Evolutionary conservation across 2,888 invertebrate species (phyloP), one percentile per base, ranked within the genome.

Genomic region (Creontiades dilutus): DNA sequence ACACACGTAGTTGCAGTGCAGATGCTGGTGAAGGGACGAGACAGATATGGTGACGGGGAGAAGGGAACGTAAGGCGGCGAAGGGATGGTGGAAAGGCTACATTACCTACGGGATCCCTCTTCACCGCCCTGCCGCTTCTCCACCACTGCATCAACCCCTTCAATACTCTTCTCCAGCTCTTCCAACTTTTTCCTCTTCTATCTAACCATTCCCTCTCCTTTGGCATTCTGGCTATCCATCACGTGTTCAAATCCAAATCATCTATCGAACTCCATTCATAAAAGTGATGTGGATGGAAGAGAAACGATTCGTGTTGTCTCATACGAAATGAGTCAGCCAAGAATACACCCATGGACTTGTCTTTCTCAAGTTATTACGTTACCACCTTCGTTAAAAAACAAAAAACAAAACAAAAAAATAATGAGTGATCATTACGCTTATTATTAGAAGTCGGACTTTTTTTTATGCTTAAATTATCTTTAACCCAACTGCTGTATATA

Each of bases 151-250:
- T 13, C 52, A 52, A 52, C 52, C 52, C 52, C 52, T 52, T 52
- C 52, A 52, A 52, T 37, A 37, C 37, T 37, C 37, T 7, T 37
- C 37, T 37, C 37, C 37, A 37, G 37, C 37, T 4, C 52, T 13
- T 52, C 52, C 52, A 14, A 52, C 13, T 12, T 14, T 52, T 16
- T 16, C 11, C 52, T 52, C 52, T 52, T 52, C 37, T 37, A 37
- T 37, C 37, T 11, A 52, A 13, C 52, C 52, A 80, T 16, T 37
- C 27, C 28, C 37, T 23, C 7, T n/a, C 37, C 80, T 46, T 28
- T 80, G 37, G n/a, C 80, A 80, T 37, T 80, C 80, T 28, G 46
- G 37, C 80, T 28, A 80, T 80, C 80, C 37, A 80, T 80, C 80
- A 80, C 80, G 7, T 4, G 80, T 80, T 80, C 52, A 52, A 37